Base-by-base conservation (phyloP, 2,797 vertebrate genomes). In the Scleropages formosus region DNA sequence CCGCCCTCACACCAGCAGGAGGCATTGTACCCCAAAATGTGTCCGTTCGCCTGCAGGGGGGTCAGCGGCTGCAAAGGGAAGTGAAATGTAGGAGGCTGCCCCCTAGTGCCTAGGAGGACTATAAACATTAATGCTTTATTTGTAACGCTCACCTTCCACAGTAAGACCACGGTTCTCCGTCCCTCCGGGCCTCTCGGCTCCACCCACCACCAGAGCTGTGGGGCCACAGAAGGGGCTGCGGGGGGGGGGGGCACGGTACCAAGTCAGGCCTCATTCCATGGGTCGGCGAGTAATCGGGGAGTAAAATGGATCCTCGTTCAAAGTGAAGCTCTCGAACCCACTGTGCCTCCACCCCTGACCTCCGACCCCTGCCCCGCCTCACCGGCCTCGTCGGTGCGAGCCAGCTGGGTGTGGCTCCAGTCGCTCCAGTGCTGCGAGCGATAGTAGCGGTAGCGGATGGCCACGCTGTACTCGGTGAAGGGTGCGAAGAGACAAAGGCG, bases 301-400 rank as follows among this genome's bases (percentile, higher is more conserved):
- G 58, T 6, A 4, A 58, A 58, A 58, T 13, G 10, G 10, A 39
- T n/a, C n/a, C n/a, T 31, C 39, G 31, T 2, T 2, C 31, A 39
- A 31, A 39, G 31, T 6, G 0, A 58, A 13, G 4, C 18, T 51
- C 51, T 1, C 39, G 26, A 16, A 13, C 62, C 53, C 44, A 49
- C 72, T 60, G 47, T 44, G n/a, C 4, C 44, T 31, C 65, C n/a
- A 46, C 64, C 20, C 51, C 49, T 49, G 39, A 79, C 78, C 27
- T 76, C 91, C 91, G 87, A 92, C 90, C 91, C 51, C 4, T 46
- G 31, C 11, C 46, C 0, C 27, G 24, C 18, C 83, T 84, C 78
- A 92, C 90, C 87, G 3, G 73, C 83, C 72, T 90, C 89, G 3
- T 16, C 78, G 4, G 90, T 92, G n/a, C n/a, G 75, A 44, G 83